phyloP scores from a whole-genome alignment of 2,113 vertebrate species.

The Ceratotherium simum region DNA sequence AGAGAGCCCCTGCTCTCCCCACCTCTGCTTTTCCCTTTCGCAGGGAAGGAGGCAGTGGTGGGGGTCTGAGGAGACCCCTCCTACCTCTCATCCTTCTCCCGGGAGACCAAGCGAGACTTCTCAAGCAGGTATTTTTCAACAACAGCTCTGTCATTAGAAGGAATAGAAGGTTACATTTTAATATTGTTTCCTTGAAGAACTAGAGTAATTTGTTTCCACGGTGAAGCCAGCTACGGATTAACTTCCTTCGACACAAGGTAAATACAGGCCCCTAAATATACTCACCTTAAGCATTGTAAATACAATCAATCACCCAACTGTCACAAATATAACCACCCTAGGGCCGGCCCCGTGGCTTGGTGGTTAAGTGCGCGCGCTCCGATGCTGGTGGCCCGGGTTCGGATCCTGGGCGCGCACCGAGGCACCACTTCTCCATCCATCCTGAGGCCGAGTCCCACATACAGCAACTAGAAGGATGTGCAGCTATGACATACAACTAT shows the following conservation, averaged over 20 bases:
- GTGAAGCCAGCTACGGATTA: neutral
- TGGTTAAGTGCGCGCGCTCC: too few relatives aligned
- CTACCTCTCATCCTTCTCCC: slow-evolving; percentile 98
- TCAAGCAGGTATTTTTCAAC: slow-evolving; percentile 99
- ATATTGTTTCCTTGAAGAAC: neutral
- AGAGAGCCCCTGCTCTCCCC: too few relatives aligned
- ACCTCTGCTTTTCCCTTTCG: neutral
- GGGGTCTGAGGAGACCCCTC: neutral
- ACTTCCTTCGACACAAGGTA: neutral
- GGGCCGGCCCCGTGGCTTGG: too few relatives aligned
- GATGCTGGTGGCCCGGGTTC: too few relatives aligned
- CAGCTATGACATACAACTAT: too few relatives aligned
- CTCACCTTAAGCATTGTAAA: neutral
- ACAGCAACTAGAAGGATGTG: too few relatives aligned
- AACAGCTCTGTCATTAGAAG: slow-evolving; percentile 90
- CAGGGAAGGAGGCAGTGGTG: accelerated
- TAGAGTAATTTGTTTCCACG: neutral
- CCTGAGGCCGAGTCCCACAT: too few relatives aligned
- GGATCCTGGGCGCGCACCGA: too few relatives aligned
- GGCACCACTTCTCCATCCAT: too few relatives aligned
- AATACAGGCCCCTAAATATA: neutral
- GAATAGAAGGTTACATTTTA: neutral
- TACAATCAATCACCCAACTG: neutral
- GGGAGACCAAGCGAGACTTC: slow-evolving; percentile 98
- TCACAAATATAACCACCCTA: neutral